Conservation (phyloP, 2,888 invertebrate genomes). For the Synergus umbraculus region DNA sequence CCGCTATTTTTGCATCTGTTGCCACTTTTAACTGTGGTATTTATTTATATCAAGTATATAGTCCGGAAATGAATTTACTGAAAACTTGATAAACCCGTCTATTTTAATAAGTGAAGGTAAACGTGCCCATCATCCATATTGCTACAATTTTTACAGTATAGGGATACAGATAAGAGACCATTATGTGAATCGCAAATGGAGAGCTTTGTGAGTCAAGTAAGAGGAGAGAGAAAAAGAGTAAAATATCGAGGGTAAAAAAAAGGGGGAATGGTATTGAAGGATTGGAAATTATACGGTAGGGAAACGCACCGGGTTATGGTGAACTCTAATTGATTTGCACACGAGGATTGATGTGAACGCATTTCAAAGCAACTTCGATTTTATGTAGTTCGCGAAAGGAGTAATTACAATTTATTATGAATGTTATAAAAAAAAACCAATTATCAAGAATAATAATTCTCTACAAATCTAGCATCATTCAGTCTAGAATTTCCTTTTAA, state of each 20-base stretch:
- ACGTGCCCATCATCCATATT: neutral
- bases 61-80: neutral
- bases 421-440: no score
- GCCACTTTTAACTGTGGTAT: neutral
- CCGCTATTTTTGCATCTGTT: neutral
- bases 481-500: no score
- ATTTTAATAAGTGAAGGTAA: slow-evolving; percentile 19
- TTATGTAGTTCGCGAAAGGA: neutral
- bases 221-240: slow-evolving; percentile 1
- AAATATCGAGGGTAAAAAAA: slow-evolving; percentile 14
- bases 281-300: slow-evolving; percentile 34
- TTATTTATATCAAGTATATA: neutral
- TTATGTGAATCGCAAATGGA: slow-evolving; percentile 20
- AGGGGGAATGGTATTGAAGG: slow-evolving; percentile 28
- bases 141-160: neutral
- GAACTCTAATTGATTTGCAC: slow-evolving; percentile 28
- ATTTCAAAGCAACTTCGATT: slow-evolving; percentile 33
- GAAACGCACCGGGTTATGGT: slow-evolving; percentile 25
- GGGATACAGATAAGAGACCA: slow-evolving; percentile 3
- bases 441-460: no score
- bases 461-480: no score
- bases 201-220: slow-evolving; percentile 29
- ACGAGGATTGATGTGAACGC: slow-evolving; percentile 5
- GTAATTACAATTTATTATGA: no score
- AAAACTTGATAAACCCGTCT: neutral